phyloP scores from a whole-genome alignment of 2,888 invertebrate species.

The Theretra japonica region DNA sequence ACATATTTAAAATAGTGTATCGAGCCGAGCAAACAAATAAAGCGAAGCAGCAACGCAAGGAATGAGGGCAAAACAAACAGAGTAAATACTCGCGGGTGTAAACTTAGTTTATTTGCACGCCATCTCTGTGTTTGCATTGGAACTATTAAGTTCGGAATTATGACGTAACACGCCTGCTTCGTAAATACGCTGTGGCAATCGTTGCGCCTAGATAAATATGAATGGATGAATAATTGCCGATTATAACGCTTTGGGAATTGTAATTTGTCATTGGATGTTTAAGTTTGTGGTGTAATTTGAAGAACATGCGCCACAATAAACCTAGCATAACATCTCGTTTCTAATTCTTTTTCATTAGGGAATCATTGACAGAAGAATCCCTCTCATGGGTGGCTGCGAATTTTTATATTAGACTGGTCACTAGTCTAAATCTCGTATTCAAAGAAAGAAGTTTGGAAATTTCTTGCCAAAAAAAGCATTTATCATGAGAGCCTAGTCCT shows the following conservation, averaged over 20 bases:
- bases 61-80: conserved; percentile 55
- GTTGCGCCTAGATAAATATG: not conserved
- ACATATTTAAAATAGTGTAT: conserved; percentile 16
- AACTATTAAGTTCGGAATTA: conserved; percentile 25
- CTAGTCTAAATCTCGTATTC: too few relatives aligned
- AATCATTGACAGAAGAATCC: too few relatives aligned
- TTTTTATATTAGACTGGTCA: too few relatives aligned
- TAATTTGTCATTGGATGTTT: too few relatives aligned
- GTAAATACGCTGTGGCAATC: not conserved
- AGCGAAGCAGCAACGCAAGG: conserved; percentile 39
- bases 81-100: conserved; percentile 43
- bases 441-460: too few relatives aligned
- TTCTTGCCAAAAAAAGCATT: too few relatives aligned
- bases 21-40: conserved; percentile 15
- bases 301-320: too few relatives aligned
- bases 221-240: not conserved
- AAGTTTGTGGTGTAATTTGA: too few relatives aligned
- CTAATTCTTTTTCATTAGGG: too few relatives aligned
- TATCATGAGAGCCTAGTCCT: too few relatives aligned
- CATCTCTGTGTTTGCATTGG: conserved; percentile 27
- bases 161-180: not conserved
- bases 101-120: conserved; percentile 35
- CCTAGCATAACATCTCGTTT: too few relatives aligned
- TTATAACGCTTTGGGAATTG: not conserved
- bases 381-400: too few relatives aligned